Percentiles rank a stretch among this genome's conserved stretches.
Conservation (phyloP, 2,888 invertebrate genomes). For the Zaprionus lineosus region DNA sequence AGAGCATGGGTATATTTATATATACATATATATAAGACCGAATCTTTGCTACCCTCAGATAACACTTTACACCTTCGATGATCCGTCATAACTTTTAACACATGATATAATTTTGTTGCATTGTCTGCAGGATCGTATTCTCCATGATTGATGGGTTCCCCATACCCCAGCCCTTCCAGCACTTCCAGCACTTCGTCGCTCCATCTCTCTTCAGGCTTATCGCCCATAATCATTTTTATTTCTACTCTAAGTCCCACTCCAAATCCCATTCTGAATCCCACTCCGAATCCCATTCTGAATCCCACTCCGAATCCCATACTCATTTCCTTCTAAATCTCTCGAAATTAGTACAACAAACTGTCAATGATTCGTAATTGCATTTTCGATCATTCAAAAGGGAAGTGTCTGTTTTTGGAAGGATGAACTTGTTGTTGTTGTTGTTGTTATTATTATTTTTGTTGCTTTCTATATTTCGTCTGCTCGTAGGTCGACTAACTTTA, state of each 20-base stretch:
- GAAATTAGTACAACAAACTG: slow-evolving; percentile 73
- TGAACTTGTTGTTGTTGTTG: too few relatives aligned
- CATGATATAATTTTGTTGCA: slow-evolving; percentile 75
- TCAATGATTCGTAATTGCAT: slow-evolving; percentile 71
- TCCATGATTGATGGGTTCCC: slow-evolving; percentile 34
- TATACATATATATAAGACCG: slow-evolving; percentile 7
- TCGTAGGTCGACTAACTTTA: slow-evolving; percentile 18
- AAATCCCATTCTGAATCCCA: too few relatives aligned
- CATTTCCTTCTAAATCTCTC: slow-evolving; percentile 21
- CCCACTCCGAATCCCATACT: too few relatives aligned
- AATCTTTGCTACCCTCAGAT: slow-evolving; percentile 51
- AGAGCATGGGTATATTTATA: background rate
- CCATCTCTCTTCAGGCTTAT: slow-evolving; percentile 5
- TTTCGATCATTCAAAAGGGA: slow-evolving; percentile 58
- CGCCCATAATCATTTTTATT: background rate
- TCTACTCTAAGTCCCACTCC: background rate
- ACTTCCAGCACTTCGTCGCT: background rate
- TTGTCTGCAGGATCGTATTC: slow-evolving; percentile 61
- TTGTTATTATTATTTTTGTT: too few relatives aligned
- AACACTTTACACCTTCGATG: slow-evolving; percentile 78
- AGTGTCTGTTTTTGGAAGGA: background rate
- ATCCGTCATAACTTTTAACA: slow-evolving; percentile 79
- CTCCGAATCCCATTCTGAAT: too few relatives aligned
- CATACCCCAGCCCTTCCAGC: background rate
- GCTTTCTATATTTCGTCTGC: too few relatives aligned